Conservation (phyloP, 2,113 vertebrate species). For the Triplophysa rosa region DNA sequence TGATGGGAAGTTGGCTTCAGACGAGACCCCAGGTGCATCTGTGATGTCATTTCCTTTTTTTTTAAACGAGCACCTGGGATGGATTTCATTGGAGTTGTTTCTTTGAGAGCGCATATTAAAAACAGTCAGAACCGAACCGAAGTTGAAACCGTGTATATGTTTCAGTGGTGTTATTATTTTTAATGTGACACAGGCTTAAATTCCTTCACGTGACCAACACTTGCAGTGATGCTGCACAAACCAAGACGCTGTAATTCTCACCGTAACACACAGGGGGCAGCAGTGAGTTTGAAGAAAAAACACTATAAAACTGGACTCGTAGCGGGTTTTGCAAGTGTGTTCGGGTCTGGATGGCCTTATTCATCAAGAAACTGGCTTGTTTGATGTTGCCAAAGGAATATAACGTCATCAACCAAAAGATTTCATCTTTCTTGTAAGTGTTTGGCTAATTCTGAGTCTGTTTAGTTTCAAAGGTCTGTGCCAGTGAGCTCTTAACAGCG, state of each 20-base stretch:
- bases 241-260: not conserved
- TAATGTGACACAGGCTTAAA: too few species aligned
- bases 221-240: not conserved
- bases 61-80: constrained; percentile 9
- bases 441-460: too few species aligned
- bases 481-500: not conserved
- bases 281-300: not conserved
- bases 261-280: not conserved
- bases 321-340: too few species aligned
- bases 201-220: too few species aligned
- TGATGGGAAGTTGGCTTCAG: not conserved
- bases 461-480: not conserved
- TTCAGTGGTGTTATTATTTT: not conserved
- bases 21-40: constrained; percentile 9
- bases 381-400: too few species aligned
- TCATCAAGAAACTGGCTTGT: too few species aligned
- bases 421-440: too few species aligned
- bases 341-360: too few species aligned
- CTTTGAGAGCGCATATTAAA: not conserved
- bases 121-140: not conserved
- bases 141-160: not conserved
- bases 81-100: not conserved
- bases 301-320: too few species aligned
- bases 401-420: too few species aligned
- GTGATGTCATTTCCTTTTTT: constrained; percentile 25